Evolutionary conservation across 2,113 vertebrate species (phyloP).

Genomic region (Cheirogaleus medius): DNA sequence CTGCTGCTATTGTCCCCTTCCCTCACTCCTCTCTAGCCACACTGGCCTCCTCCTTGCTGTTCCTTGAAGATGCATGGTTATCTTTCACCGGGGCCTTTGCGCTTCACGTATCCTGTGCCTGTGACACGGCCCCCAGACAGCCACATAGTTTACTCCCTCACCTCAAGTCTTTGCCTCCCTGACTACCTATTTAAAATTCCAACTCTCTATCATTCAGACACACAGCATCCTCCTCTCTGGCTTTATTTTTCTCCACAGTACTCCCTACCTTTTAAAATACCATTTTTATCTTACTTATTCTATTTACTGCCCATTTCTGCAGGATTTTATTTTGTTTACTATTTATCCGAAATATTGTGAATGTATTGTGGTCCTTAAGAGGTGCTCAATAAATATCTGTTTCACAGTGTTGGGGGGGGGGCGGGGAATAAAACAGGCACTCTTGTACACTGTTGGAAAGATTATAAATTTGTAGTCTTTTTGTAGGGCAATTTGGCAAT

Average conservation of each 20-base stretch:
- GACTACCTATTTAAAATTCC: background rate
- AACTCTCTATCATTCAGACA: background rate
- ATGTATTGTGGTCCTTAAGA: background rate
- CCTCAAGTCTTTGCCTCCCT: background rate
- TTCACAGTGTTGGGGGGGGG: background rate
- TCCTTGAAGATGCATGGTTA: background rate
- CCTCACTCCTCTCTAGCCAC: background rate
- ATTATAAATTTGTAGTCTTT: conserved; percentile 5
- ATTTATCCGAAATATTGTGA: background rate
- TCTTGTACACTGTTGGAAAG: background rate
- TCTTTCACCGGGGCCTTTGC: background rate
- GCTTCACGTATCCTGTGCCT: background rate
- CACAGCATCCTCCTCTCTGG: background rate
- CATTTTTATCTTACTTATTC: conserved; percentile 24
- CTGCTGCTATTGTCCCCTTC: background rate
- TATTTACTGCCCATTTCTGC: background rate
- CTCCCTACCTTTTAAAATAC: background rate
- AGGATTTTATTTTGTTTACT: conserved; percentile 6
- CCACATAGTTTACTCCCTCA: background rate
- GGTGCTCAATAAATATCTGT: background rate
- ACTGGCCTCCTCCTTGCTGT: background rate
- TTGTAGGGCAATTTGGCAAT: background rate
- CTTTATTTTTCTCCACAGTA: conserved; percentile 4
- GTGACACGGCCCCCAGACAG: background rate
- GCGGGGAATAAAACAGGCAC: background rate